A percentile compares a stretch with the other conserved stretches of the same genome.
These are phyloP conservation scores for Oncorhynchus clarkii DNA, from an alignment of 2,113 vertebrate species.

Conservation along the genomic window DNA sequence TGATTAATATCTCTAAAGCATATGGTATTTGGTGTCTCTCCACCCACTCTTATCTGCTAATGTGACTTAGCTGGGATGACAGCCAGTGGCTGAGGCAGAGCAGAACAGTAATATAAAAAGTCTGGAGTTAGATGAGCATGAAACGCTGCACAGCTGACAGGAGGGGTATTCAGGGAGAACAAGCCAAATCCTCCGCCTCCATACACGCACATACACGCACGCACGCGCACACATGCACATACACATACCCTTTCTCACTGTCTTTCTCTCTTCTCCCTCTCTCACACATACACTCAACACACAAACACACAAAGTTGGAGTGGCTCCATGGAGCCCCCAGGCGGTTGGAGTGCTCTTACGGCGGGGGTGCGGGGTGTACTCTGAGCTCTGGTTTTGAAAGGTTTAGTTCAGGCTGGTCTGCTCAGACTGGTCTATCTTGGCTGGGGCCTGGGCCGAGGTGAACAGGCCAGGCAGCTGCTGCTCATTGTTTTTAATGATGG, in stretches of 20 bases:
- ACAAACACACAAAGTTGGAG: constrained; percentile 6
- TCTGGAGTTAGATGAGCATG: constrained; percentile 54
- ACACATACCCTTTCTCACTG: too few species aligned
- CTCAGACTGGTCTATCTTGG: constrained; percentile 35
- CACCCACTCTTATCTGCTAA: constrained; percentile 69
- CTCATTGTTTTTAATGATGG: constrained; percentile 85
- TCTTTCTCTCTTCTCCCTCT: too few species aligned
- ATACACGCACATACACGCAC: not conserved
- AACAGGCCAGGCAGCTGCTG: constrained; percentile 86
- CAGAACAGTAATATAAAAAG: constrained; percentile 38
- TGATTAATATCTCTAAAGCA: constrained; percentile 71
- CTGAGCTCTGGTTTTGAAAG: not conserved
- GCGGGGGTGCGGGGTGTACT: constrained; percentile 21
- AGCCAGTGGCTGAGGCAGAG: constrained; percentile 49
- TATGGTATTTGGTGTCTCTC: constrained; percentile 67
- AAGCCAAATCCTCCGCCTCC: constrained; percentile 21
- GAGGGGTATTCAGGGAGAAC: constrained; percentile 34
- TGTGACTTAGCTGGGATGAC: constrained; percentile 66
- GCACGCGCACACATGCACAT: too few species aligned
- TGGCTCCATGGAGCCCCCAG: constrained; percentile 22
- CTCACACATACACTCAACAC: too few species aligned
- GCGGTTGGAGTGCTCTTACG: constrained; percentile 4
- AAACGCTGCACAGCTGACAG: constrained; percentile 56
- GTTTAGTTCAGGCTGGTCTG: constrained; percentile 27
- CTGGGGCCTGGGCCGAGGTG: constrained; percentile 68